Base-by-base conservation (phyloP, 1,140 invertebrate species). In the Pogonomyrmex californicus region DNA sequence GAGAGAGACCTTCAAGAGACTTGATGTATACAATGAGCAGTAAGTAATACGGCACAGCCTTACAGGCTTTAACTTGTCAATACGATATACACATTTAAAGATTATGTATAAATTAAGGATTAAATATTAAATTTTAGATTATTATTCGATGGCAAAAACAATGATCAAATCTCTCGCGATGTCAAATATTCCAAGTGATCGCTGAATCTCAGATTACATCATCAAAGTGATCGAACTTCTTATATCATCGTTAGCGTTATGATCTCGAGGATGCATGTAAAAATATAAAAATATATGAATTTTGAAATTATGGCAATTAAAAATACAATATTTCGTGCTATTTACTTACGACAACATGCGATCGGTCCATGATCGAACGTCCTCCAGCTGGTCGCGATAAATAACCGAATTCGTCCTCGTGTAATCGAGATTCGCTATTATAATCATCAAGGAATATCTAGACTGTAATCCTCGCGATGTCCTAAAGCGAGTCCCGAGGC, bases 11-110 rank as follows among this genome's bases (percentile, higher is more conserved):
- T 77, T 77, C 56, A 62, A 14, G 1, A 58, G 17, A 6, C 36
- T 9, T 17, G 1, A 77, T 41, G 14, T 47, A 76, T 60, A 76
- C 23, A 77, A 77, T 33, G 36, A 77, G 12, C 14, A 23, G 23
- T 23, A 23, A 23, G 23, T 23, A 0, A 23, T 23, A 23, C 23
- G 23, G 23, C 23, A 23, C 23, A 23, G 23, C 23, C 23, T 23
- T 23, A 23, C 23, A 23, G 23, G 23, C 23, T 23, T 58, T 62
- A 10, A 36, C 63, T 33, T 77, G 17, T 54, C 44, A 12, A n/a
- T 71, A 17, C 36, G 6, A 30, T 41, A 41, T 7, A 44, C 4
- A 77, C 1, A 77, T 62, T 47, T 36, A 33, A 47, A 77, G 12
- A 30, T 17, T 5, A 77, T 65, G 49, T 47, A 44, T n/a, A 78